phyloP scores from a whole-genome alignment of 2,888 invertebrate species.

The Calameuta filiformis region DNA sequence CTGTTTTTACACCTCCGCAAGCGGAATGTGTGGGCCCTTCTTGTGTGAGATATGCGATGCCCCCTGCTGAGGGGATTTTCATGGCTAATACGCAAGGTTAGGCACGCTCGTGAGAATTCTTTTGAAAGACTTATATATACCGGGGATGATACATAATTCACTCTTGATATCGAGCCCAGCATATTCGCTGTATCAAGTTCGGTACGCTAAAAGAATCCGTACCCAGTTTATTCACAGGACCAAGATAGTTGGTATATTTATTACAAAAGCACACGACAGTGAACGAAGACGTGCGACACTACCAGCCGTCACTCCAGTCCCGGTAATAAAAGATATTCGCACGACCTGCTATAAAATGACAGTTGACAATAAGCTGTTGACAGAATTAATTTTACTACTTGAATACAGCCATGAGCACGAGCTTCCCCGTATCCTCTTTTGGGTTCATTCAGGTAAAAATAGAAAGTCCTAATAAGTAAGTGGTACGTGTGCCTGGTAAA shows the following conservation, averaged over 20 bases:
- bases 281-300: no score
- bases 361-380: conserved; percentile 56
- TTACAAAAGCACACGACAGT: no score
- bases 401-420: conserved; percentile 12
- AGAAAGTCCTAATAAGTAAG: conserved; percentile 24
- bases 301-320: no score
- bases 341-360: conserved; percentile 50
- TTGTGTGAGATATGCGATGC: conserved; percentile 42
- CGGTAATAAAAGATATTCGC: conserved; percentile 33
- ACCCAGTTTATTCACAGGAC: no score
- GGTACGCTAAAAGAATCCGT: conserved; percentile 44
- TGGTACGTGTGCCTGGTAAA: no score
- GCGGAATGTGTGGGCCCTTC: conserved; percentile 41
- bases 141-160: no score
- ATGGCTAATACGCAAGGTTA: conserved; percentile 47
- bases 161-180: no score
- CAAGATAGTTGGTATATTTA: no score
- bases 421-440: not conserved
- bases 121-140: conserved; percentile 15
- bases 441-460: conserved; percentile 28
- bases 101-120: conserved; percentile 44
- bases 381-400: conserved; percentile 58
- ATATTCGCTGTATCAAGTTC: conserved; percentile 7
- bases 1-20: conserved; percentile 49
- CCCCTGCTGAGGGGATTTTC: conserved; percentile 55